Percentiles rank a stretch among this genome's conserved stretches.
Conservation (phyloP, 2,113 vertebrate genomes). For the human (Homo sapiens) region GRCh38 chr3:161065501-161066000, state of each 20-base stretch:
- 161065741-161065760: not conserved
- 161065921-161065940: not conserved
- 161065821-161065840: not conserved
- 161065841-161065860: not conserved
- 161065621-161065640: not conserved
- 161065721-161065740: not conserved
- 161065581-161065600: not conserved
- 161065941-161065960: not conserved
- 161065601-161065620: not conserved
- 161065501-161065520: conserved; percentile 97
- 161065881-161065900: not conserved
- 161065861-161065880: not conserved
- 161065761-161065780: not conserved
- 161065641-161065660: not conserved
- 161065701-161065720: not conserved
- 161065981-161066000: not conserved
- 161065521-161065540: conserved; percentile 98
- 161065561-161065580: conserved; percentile 87
- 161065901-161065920: not conserved
- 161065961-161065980: not conserved
- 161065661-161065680: not conserved
- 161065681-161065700: not conserved
- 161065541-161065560: conserved; percentile 98
- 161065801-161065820: not conserved
- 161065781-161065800: not conserved